phyloP scores from a whole-genome alignment of 2,888 invertebrate species.

The Zele albiditarsus region DNA sequence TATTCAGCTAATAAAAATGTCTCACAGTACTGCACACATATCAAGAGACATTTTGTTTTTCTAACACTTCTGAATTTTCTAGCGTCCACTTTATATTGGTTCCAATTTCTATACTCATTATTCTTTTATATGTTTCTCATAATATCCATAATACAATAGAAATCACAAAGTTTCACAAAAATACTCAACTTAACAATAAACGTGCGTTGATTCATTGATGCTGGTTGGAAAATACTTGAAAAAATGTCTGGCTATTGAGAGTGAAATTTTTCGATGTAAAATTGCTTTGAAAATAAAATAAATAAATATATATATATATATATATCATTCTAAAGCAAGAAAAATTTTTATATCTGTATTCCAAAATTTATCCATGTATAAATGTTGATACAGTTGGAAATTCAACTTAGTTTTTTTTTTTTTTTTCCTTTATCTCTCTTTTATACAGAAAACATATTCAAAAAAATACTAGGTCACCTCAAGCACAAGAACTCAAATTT shows the following conservation, averaged over 20 bases:
- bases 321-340: background rate
- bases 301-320: constrained; percentile 1
- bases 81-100: background rate
- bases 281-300: constrained; percentile 5
- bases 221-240: background rate
- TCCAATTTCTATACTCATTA: background rate
- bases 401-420: background rate
- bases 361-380: background rate
- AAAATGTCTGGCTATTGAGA: background rate
- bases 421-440: background rate
- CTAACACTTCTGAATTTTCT: background rate
- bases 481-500: background rate
- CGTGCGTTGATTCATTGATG: constrained; percentile 5
- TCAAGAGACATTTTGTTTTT: background rate
- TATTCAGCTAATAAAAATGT: background rate
- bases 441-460: background rate
- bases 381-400: background rate
- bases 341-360: background rate
- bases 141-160: background rate
- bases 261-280: background rate
- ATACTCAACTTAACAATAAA: background rate
- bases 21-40: background rate
- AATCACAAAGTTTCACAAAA: background rate
- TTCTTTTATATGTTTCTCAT: background rate
- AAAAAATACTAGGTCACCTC: background rate